These are phyloP conservation scores for Eupristina koningsbergeri DNA, from an alignment of 1,140 invertebrate species.

Conservation along the genomic window DNA sequence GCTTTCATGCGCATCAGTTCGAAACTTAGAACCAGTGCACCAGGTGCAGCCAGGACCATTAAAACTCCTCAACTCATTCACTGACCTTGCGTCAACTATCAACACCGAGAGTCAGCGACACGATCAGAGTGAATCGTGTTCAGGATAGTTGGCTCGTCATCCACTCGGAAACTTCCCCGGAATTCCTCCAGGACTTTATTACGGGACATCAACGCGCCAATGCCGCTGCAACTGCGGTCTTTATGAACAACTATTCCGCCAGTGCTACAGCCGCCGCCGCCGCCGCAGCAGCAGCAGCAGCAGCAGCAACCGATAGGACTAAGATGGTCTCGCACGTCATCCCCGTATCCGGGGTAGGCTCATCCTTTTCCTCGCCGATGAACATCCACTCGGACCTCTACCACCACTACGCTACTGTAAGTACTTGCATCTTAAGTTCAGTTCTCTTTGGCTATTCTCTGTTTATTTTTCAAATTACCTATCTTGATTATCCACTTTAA, in stretches of 20 bases:
- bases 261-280: constrained; percentile 16
- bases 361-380: constrained; percentile 34
- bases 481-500: too few species aligned
- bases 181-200: constrained; percentile 58
- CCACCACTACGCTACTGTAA: constrained; percentile 42
- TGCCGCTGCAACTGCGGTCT: constrained; percentile 57
- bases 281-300: not conserved
- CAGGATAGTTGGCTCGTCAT: not conserved
- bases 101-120: not conserved
- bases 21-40: not conserved
- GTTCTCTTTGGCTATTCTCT: not conserved
- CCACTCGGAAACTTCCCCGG: constrained; percentile 51
- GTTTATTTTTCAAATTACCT: too few species aligned
- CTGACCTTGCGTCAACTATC: too few species aligned
- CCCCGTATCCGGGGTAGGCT: constrained; percentile 63
- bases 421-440: not conserved
- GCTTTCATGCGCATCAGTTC: not conserved
- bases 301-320: constrained; percentile 52
- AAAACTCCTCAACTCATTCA: too few species aligned
- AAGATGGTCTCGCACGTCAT: constrained; percentile 67
- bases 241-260: constrained; percentile 64
- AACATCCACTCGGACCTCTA: constrained; percentile 47
- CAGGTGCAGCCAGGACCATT: too few species aligned
- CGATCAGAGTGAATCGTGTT: not conserved
- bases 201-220: constrained; percentile 54